phyloP scores from a whole-genome alignment of 2,888 invertebrate species.

The Leptarthrus brevirostris region DNA sequence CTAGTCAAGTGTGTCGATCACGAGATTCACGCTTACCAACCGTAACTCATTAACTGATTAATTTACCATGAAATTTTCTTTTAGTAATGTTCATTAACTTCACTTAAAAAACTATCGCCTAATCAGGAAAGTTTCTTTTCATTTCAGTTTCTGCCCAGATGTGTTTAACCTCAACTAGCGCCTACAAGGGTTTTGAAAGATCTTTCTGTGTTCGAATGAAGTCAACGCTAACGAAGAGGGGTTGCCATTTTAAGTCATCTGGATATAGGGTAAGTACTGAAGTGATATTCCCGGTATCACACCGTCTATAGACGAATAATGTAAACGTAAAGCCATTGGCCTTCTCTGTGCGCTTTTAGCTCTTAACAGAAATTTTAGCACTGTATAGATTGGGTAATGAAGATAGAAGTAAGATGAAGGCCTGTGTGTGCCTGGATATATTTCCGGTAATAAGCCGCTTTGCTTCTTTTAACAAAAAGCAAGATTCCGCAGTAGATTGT shows the following conservation, averaged over 20 bases:
- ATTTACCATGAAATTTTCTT: conserved; percentile 54
- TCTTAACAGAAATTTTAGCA: background rate
- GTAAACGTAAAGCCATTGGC: conserved; percentile 5
- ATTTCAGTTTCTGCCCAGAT: conserved; percentile 84
- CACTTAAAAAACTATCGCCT: conserved; percentile 2
- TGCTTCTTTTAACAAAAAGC: conserved; percentile 49
- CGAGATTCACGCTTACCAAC: conserved; percentile 49
- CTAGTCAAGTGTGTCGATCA: conserved; percentile 47
- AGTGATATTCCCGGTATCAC: no score
- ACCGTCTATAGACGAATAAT: background rate
- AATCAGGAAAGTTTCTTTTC: conserved; percentile 53
- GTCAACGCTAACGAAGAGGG: conserved; percentile 95
- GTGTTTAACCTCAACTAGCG: conserved; percentile 77
- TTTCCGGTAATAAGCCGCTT: conserved; percentile 46
- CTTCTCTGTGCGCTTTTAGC: background rate
- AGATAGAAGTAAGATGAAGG: conserved; percentile 7
- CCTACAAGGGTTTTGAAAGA: conserved; percentile 88
- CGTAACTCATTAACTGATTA: conserved; percentile 54
- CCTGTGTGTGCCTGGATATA: conserved; percentile 3
- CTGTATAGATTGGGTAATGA: conserved; percentile 8
- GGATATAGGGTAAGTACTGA: conserved; percentile 89
- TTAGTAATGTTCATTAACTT: conserved; percentile 50
- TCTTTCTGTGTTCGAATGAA: conserved; percentile 98
- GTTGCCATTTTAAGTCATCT: conserved; percentile 96
- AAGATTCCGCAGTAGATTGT: conserved; percentile 51